These are phyloP conservation scores for Calidris pygmaea DNA, from an alignment of 2,113 vertebrate species.

Conservation along the genomic window DNA sequence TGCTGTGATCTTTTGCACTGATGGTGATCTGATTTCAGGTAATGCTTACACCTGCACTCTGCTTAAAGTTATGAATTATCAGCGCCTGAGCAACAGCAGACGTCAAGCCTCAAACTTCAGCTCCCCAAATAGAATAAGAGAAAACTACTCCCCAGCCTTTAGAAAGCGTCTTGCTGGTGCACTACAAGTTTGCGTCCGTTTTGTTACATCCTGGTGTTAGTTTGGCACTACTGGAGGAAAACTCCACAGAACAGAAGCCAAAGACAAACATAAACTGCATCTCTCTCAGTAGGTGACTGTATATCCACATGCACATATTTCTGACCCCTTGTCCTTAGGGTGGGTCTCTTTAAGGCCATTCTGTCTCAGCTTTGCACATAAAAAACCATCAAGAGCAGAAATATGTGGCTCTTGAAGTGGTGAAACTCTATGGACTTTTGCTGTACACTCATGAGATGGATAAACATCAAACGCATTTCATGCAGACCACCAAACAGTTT, in stretches of 20 bases:
- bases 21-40: background rate
- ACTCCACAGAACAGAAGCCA: background rate
- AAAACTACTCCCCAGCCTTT: background rate
- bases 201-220: background rate
- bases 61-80: background rate
- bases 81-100: background rate
- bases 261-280: background rate
- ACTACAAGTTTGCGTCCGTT: background rate
- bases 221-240: background rate
- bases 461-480: background rate
- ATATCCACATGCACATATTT: background rate
- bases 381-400: background rate
- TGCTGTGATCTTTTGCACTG: background rate
- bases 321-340: background rate
- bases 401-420: background rate
- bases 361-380: background rate
- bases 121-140: background rate
- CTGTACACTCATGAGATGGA: background rate
- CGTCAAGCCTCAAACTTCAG: background rate
- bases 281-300: background rate
- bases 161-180: background rate
- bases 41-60: background rate
- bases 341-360: background rate
- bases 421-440: background rate
- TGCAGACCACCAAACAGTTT: background rate